phyloP scores from a whole-genome alignment of 2,113 vertebrate genomes.

The Neoarius graeffei region DNA sequence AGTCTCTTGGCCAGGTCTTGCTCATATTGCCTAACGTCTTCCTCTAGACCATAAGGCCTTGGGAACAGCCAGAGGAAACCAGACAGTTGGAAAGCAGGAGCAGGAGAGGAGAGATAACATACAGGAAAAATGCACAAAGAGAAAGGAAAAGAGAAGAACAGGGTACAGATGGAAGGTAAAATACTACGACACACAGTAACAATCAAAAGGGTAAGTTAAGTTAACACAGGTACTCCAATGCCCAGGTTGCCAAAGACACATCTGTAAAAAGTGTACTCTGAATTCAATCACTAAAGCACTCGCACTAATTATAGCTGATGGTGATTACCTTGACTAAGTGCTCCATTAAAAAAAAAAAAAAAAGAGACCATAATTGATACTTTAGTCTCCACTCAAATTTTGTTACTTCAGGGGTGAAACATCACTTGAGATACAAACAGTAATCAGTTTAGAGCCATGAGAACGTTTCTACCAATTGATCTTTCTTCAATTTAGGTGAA shows the following conservation, averaged over 20 bases:
- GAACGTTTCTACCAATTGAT: background rate
- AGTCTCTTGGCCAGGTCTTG: conserved; percentile 90
- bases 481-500: background rate
- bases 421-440: background rate
- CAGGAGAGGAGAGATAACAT: conserved; percentile 11
- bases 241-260: conserved; percentile 36
- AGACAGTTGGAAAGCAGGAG: conserved; percentile 55
- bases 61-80: conserved; percentile 53
- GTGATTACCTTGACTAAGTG: background rate
- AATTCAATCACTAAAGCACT: background rate
- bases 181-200: conserved; percentile 60
- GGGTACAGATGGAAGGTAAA: conserved; percentile 67
- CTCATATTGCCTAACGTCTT: conserved; percentile 92
- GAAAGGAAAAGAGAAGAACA: conserved; percentile 51
- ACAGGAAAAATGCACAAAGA: conserved; percentile 33
- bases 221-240: conserved; percentile 31
- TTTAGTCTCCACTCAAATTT: background rate
- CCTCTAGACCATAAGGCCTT: conserved; percentile 85
- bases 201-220: conserved; percentile 48
- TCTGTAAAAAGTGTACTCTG: background rate
- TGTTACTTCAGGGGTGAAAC: background rate
- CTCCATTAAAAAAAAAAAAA: too few relatives aligned
- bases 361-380: background rate
- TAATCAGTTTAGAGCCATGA: background rate
- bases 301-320: background rate